Evolutionary conservation across 1,140 invertebrate species (phyloP), one percentile per base, ranked within the genome.

Genomic region (Drosophila kohkoa): DNA sequence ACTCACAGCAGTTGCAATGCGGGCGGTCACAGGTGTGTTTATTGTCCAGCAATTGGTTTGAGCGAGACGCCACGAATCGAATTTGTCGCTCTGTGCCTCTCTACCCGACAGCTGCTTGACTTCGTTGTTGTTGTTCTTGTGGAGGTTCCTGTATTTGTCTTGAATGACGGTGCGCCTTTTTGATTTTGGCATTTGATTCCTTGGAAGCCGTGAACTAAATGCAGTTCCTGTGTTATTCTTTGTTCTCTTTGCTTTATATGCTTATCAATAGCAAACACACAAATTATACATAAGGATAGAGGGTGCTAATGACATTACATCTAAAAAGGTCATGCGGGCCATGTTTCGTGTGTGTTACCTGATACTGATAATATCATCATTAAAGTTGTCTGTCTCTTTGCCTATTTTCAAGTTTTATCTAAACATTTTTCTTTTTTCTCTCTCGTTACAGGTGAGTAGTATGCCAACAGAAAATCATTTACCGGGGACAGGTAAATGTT

Each of bases 21-120:
- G 85, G 83, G 83, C 80, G 83, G 83, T 87, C 83, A 87, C 83
- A 87, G 83, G 83, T 87, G 83, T 87, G 83, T 82, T 74, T 67
- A 64, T 52, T 60, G 59, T 20, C 51, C 43, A 30, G 25, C 15
- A 55, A 59, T 16, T 70, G 62, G 62, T 8, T 45, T 15, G n/a
- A 64, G 55, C 11, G 45, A 41, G 35, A 49, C 28, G 62, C 32
- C 41, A 75, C 66, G 49, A 69, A 63, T 75, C 52, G 38, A 25
- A 25, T 25, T 43, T 41, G 13, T 52, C 28, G 30, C 7, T 20
- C 35, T 58, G 52, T 52, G 6, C 30, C 41, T 43, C 25, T 65
- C 51, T 51, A 43, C 30, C 20, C 8, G 69, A 60, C 83, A 82
- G 80, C 85, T 88, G 83, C 55, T 82, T 57, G 43, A 32, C 32